Percentiles rank a stretch among this genome's conserved stretches.
phyloP scores from a whole-genome alignment of 2,888 invertebrate species.

The Seira musarum region DNA sequence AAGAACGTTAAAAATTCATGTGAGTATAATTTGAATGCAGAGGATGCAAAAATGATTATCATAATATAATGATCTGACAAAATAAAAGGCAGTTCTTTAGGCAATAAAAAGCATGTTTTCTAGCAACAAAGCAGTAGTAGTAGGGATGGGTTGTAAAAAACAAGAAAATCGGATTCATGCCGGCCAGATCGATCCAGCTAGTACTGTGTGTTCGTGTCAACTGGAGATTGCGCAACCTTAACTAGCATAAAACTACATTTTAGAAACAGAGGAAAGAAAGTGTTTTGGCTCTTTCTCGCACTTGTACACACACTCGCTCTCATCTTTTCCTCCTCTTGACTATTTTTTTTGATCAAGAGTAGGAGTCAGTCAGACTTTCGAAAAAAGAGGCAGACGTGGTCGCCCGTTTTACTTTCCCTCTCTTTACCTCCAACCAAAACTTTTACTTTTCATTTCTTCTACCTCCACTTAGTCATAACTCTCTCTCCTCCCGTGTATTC shows the following conservation, averaged over 20 bases:
- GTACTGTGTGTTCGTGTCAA: conserved; percentile 62
- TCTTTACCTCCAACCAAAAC: conserved; percentile 1
- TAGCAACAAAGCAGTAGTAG: neutral
- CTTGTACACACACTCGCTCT: neutral
- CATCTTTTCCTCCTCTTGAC: conserved; percentile 13
- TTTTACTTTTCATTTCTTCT: conserved; percentile 22
- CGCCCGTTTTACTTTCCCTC: neutral
- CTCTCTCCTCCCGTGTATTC: neutral
- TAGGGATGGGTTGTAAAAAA: neutral
- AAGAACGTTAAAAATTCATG: too few relatives aligned
- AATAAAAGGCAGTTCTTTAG: neutral
- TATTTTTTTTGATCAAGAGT: conserved; percentile 21
- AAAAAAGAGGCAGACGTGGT: neutral
- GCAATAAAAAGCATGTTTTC: neutral
- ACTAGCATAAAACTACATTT: conserved; percentile 54
- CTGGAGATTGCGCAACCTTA: conserved; percentile 68
- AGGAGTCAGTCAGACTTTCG: conserved; percentile 5
- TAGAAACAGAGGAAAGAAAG: conserved; percentile 23
- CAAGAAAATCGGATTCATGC: conserved; percentile 62
- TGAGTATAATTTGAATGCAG: too few relatives aligned
- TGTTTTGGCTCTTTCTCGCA: conserved; percentile 26
- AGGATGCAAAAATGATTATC: neutral
- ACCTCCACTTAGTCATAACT: neutral
- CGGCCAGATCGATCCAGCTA: conserved; percentile 68
- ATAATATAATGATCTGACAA: neutral